Evolutionary conservation across 1,140 invertebrate genomes (phyloP), one percentile per base, ranked within the genome.

Genomic region (Drosophila yakuba): DNA sequence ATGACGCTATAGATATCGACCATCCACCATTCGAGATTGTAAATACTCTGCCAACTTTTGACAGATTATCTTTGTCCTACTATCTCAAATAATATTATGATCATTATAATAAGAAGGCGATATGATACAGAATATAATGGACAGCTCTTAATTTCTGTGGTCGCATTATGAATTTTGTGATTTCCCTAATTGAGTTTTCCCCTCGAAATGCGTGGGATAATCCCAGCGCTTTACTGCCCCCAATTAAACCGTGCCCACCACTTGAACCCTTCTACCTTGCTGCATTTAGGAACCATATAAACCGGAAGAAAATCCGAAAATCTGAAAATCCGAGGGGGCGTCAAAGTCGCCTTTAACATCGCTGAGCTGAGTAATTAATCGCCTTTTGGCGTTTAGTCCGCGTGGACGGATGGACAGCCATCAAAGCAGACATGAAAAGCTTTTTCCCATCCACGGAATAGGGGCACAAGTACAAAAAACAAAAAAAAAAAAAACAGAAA

Each of bases 351-450:
- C 88, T 83, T 86, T 83, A 86, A 56, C 62, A 59, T 83, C 69
- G 81, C 58, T 86, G 64, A 72, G 75, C 82, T 78, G 59, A 82
- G 81, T 75, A 88, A 86, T 86, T 86, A 86, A 86, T 88, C 83
- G 84, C 60, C 51, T 86, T 83, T 50, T 51, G 47, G 64, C 74
- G 64, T 75, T 58, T 54, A 67, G 60, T 71, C 67, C 75, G 64
- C 36, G 52, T 51, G 35, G 48, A 75, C 60, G 12, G 66, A 50
- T 71, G 52, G 80, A 76, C 64, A 62, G 61, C 66, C 83, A 83
- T 83, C 83, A 86, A 86, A 86, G 83, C 61, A 76, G 73, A 88
- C 79, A 83, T 79, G 83, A 88, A 86, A 88, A 80, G 67, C 76
- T 62, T 62, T 72, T 52, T 74, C 52, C 62, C 68, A 71, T 44